Evolutionary conservation across 2,113 vertebrate species (phyloP).

Genomic region (Isichthys henryi): DNA sequence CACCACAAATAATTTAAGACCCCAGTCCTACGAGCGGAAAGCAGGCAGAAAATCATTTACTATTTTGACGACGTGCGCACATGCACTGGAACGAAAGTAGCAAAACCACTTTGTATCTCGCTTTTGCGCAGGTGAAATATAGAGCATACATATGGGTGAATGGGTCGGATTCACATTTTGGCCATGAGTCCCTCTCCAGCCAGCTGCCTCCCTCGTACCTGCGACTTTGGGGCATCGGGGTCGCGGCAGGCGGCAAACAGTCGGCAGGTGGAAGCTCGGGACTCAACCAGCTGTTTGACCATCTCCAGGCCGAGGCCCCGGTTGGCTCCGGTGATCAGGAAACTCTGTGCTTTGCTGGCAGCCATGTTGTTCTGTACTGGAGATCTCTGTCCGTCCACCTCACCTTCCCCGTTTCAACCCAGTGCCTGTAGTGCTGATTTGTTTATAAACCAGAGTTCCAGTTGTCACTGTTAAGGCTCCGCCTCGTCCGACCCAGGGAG

Average conservation of each 20-base stretch:
- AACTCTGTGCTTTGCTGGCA: constrained; percentile 13
- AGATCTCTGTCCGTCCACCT: not conserved
- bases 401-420: not conserved
- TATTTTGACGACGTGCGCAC: too few relatives aligned
- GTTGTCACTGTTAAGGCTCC: not conserved
- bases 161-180: not conserved
- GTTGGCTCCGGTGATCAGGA: constrained; percentile 48
- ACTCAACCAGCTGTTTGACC: constrained; percentile 34
- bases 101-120: too few relatives aligned
- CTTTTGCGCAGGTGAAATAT: too few relatives aligned
- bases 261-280: not conserved
- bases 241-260: constrained; percentile 42
- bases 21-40: too few relatives aligned
- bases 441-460: not conserved
- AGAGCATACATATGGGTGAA: not conserved
- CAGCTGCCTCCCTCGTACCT: constrained; percentile 32
- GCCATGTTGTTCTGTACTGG: constrained; percentile 25
- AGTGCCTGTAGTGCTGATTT: not conserved
- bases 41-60: too few relatives aligned
- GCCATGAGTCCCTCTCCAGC: not conserved
- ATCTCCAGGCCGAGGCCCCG: constrained; percentile 46
- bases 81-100: too few relatives aligned
- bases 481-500: not conserved
- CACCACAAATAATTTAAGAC: too few relatives aligned
- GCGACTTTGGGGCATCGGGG: constrained; percentile 32